phyloP scores from a whole-genome alignment of 2,797 vertebrate species.

The Telmatherina bonti region DNA sequence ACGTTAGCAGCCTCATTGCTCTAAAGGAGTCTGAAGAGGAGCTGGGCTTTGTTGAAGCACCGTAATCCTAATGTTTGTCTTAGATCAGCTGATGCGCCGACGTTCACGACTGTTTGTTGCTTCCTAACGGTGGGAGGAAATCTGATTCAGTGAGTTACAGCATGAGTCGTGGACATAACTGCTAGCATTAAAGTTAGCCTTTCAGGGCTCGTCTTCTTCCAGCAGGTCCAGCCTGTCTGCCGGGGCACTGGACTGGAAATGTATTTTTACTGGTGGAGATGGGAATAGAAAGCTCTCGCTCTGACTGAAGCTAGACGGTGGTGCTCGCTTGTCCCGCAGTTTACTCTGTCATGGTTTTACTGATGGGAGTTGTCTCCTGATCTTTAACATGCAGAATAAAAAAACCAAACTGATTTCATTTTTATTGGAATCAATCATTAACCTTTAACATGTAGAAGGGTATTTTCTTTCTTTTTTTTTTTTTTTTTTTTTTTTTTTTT shows the following conservation, averaged over 20 bases:
- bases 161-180: neutral
- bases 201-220: slow-evolving; percentile 46
- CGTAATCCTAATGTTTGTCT: slow-evolving; percentile 55
- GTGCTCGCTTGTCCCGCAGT: slow-evolving; percentile 20
- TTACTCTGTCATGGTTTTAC: neutral
- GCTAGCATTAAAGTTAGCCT: slow-evolving; percentile 73
- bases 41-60: slow-evolving; percentile 43
- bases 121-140: slow-evolving; percentile 48
- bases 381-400: neutral
- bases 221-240: slow-evolving; percentile 39
- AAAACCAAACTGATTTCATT: no score
- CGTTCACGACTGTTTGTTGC: slow-evolving; percentile 45
- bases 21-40: slow-evolving; percentile 58
- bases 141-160: slow-evolving; percentile 70
- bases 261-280: slow-evolving; percentile 57
- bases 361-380: no score
- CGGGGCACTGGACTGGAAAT: slow-evolving; percentile 38
- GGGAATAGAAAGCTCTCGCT: slow-evolving; percentile 26
- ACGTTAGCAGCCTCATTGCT: slow-evolving; percentile 62
- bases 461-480: no score
- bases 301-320: neutral
- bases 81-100: slow-evolving; percentile 12
- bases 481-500: no score
- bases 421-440: no score
- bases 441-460: no score